phyloP scores from a whole-genome alignment of 2,888 invertebrate genomes.

The Hecatera dysodea region DNA sequence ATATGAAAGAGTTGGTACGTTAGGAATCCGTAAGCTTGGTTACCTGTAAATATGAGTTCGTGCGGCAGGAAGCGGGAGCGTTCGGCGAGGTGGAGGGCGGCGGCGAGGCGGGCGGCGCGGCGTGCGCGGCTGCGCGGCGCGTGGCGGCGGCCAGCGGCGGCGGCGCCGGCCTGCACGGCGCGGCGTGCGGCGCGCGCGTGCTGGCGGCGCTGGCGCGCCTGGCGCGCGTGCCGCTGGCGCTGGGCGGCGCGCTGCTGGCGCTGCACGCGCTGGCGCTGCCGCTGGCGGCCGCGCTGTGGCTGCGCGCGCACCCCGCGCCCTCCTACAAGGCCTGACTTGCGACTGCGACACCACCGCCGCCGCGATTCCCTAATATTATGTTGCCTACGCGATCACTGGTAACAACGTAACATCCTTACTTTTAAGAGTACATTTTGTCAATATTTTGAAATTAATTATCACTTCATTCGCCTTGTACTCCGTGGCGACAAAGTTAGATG shows the following conservation, averaged over 20 bases:
- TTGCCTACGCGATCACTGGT: background rate
- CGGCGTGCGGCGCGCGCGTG: slow-evolving; percentile 78
- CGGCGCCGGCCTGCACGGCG: slow-evolving; percentile 70
- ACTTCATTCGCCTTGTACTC: background rate
- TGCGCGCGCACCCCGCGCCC: slow-evolving; percentile 75
- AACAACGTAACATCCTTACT: background rate
- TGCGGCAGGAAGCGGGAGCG: background rate
- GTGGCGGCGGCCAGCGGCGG: slow-evolving; percentile 71
- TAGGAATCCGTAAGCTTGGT: background rate
- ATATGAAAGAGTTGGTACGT: too few species aligned
- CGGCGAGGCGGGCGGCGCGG: slow-evolving; percentile 35
- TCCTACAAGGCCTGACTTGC: slow-evolving; percentile 81
- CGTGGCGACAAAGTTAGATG: background rate
- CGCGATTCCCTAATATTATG: too few species aligned
- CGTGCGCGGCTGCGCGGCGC: slow-evolving; percentile 70
- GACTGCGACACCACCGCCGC: background rate
- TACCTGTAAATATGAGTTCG: background rate
- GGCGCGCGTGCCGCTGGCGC: slow-evolving; percentile 77
- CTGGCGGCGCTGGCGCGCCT: slow-evolving; percentile 72
- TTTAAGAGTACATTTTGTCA: background rate
- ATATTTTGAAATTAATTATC: background rate
- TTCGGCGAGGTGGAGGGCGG: background rate
- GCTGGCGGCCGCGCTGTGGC: slow-evolving; percentile 83
- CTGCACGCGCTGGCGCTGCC: slow-evolving; percentile 82
- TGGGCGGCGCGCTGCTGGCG: slow-evolving; percentile 78